phyloP scores from a whole-genome alignment of 2,797 vertebrate genomes.

The Pyrocephalus nanus region DNA sequence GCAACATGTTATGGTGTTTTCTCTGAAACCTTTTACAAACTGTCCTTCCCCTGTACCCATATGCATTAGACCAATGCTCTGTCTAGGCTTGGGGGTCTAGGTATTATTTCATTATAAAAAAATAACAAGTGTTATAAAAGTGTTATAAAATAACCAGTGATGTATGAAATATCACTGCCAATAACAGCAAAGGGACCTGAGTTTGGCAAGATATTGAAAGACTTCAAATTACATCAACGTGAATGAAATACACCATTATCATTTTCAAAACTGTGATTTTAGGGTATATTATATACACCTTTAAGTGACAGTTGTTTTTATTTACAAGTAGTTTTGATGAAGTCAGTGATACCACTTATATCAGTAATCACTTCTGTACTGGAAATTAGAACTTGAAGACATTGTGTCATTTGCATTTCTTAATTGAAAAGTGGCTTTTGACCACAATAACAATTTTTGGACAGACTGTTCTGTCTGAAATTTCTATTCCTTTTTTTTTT shows the following conservation, averaged over 20 bases:
- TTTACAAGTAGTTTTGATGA: not conserved
- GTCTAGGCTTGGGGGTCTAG: not conserved
- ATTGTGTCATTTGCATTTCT: not conserved
- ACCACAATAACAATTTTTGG: conserved; percentile 21
- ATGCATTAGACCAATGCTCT: not conserved
- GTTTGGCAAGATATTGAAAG: not conserved
- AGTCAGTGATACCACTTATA: not conserved
- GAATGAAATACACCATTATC: not conserved
- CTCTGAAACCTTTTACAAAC: not conserved
- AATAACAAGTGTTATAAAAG: not conserved
- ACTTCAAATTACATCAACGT: not conserved
- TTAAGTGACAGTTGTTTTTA: not conserved
- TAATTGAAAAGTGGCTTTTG: conserved; percentile 14
- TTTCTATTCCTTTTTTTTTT: not conserved
- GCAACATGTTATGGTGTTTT: not conserved
- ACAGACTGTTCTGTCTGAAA: not conserved
- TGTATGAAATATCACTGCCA: rapidly evolving
- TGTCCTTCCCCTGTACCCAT: not conserved
- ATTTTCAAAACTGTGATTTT: not conserved
- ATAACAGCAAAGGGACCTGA: not conserved
- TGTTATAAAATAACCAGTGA: not conserved
- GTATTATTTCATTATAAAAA: not conserved
- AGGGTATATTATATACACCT: not conserved
- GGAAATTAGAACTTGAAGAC: not conserved
- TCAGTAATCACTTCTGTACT: not conserved